phyloP scores from a whole-genome alignment of 2,113 vertebrate genomes.

The Glaucomys volans region DNA sequence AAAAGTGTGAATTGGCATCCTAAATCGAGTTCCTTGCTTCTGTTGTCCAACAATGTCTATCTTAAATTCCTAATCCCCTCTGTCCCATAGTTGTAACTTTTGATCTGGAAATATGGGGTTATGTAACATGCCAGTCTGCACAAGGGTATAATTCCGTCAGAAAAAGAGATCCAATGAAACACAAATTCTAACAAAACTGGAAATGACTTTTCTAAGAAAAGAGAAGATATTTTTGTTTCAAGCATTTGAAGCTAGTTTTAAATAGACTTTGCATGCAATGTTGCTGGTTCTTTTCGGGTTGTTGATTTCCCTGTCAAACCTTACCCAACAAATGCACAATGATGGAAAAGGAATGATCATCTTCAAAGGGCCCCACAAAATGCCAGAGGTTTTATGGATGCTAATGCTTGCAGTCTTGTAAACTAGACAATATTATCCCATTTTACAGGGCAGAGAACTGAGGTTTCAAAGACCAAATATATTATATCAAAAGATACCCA shows the following conservation, averaged over 20 bases:
- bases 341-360: not conserved
- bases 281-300: conserved; percentile 43
- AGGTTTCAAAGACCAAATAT: not conserved
- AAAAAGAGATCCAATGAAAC: conserved; percentile 80
- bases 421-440: not conserved
- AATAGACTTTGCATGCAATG: conserved; percentile 70
- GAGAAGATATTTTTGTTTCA: conserved; percentile 72
- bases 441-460: not conserved
- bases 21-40: not conserved
- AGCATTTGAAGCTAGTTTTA: conserved; percentile 76
- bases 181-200: conserved; percentile 82
- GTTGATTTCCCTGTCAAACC: conserved; percentile 52
- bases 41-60: conserved; percentile 52
- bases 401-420: not conserved
- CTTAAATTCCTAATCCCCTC: conserved; percentile 61
- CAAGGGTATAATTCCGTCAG: conserved; percentile 81
- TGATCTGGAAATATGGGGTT: conserved; percentile 86
- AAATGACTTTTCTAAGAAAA: conserved; percentile 83
- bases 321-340: not conserved
- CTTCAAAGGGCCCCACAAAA: not conserved
- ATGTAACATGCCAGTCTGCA: conserved; percentile 81
- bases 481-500: not conserved
- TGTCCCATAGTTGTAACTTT: conserved; percentile 80
- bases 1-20: not conserved
- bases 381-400: not conserved